Base-by-base conservation (phyloP, 1,140 invertebrate genomes). In the Leptinotarsa undecemlineata region DNA sequence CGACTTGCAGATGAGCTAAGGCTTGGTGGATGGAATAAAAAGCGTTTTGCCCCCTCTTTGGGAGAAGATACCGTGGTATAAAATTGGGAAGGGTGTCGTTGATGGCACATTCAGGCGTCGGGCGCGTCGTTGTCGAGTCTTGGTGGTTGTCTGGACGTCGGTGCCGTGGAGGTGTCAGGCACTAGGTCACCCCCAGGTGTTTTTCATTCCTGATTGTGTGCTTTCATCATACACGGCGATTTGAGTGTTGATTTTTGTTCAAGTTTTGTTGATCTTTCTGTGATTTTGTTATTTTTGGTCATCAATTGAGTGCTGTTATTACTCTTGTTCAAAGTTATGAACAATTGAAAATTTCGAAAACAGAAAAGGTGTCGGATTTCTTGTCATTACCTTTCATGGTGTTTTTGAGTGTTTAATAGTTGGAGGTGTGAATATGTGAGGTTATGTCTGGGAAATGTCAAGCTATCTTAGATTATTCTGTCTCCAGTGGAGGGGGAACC, bases 1-100 rank as follows among this genome's bases (percentile, higher is more conserved):
- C 90, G 92, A 93, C 92, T 93, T 93, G 92, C 92, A 93, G 92
- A 93, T 93, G 91, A 93, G 92, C 88, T 78, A 83, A 81, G 79
- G 81, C 79, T 79, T 77, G 78, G 75, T 81, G 82, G 82, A 84
- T 85, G 83, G 84, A 83, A 85, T 85, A 85, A 85, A 85, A 85
- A 85, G 84, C 84, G 81, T 80, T 81, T 81, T 81, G 82, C 83
- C 83, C 83, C 83, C 81, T 81, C 81, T 84, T 84, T 83, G 80
- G 76, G 75, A 72, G 79, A 73, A 78, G 75, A 79, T 80, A 80
- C 77, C 79, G 79, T 77, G 79, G 78, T 85, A 85, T 85, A 85
- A 85, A 85, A 84, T 84, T 84, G 82, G 78, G 81, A 79, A 82
- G 82, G 82, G 79, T 81, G 80, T 82, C 80, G 79, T 80, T 81